Base-by-base conservation (phyloP, 1,140 invertebrate species). In the Theocolax elegans region DNA sequence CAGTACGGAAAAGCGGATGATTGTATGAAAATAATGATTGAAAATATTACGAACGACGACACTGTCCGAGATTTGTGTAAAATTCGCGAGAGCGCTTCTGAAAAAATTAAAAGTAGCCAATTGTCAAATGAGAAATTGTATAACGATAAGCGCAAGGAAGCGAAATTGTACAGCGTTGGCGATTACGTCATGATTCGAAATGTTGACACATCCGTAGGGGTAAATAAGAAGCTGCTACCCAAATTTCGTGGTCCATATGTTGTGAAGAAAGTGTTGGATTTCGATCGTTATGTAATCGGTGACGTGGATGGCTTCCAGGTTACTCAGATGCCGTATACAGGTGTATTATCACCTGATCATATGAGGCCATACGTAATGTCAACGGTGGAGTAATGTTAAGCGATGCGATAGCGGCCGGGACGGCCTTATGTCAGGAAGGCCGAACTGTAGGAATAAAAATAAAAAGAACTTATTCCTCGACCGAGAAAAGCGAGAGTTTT, bases 281-380 rank as follows among this genome's bases (percentile, higher is more conserved):
- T n/a, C n/a, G 56, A 69, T 40, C 48, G 58, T 27, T 69, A 69
- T 25, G 25, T 53, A 21, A 44, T 62, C 3, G 42, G 44, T 10
- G 67, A 69, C 29, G 19, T 69, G 19, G 25, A 19, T 8, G 67
- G 67, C 9, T 69, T 69, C 54, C 67, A 69, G 42, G 42, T 56
- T 31, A 46, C 68, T 12, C 68, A 71, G 23, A 9, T 51, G 15
- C 48, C 48, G 2, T 23, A 51, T 51, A 15, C 7, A 8, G 48
- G 19, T 6, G 21, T 51, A 9, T 6, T 25, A 19, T 3, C 48
- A 51, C 21, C 21, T 6, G 48, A 51, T 15, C 6, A 23, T 51
- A 25, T 51, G 17, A 51, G 23, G 23, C 7, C 15, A 3, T 51
- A 9, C 7, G n/a, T n/a, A n/a, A n/a, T n/a, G n/a, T n/a, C n/a